phyloP scores from a whole-genome alignment of 2,113 vertebrate genomes.

The Columba janthina region DNA sequence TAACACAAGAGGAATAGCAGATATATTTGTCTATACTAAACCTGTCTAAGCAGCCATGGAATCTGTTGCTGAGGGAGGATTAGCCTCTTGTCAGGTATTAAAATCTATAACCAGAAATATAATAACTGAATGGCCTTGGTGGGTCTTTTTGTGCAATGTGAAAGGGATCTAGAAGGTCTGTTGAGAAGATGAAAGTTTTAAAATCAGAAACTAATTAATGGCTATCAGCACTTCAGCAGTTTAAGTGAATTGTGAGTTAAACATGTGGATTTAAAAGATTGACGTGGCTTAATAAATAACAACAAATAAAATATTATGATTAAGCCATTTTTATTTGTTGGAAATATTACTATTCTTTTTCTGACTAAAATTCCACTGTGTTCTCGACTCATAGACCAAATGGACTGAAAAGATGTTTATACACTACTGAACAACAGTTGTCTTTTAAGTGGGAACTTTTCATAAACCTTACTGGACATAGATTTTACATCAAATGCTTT shows the following conservation, averaged over 20 bases:
- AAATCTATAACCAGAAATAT: constrained; percentile 6
- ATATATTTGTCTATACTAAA: neutral
- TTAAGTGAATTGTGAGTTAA: neutral
- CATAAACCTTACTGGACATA: neutral
- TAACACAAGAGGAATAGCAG: neutral
- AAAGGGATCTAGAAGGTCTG: neutral
- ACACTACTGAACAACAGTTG: neutral
- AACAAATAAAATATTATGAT: neutral
- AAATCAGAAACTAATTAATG: neutral
- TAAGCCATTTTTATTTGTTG: neutral
- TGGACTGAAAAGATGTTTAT: neutral
- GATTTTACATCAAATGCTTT: neutral
- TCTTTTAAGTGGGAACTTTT: neutral
- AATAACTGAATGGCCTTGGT: neutral
- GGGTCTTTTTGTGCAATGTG: neutral
- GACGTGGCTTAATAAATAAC: neutral
- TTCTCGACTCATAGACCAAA: neutral
- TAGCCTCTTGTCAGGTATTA: neutral
- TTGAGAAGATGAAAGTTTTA: neutral
- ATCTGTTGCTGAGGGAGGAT: neutral
- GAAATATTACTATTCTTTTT: neutral
- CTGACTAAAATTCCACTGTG: neutral
- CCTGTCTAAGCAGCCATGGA: neutral
- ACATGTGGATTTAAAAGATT: neutral
- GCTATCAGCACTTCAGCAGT: neutral